Evolutionary conservation across 2,797 vertebrate species (phyloP).

Genomic region (Pipistrellus pipistrellus): DNA sequence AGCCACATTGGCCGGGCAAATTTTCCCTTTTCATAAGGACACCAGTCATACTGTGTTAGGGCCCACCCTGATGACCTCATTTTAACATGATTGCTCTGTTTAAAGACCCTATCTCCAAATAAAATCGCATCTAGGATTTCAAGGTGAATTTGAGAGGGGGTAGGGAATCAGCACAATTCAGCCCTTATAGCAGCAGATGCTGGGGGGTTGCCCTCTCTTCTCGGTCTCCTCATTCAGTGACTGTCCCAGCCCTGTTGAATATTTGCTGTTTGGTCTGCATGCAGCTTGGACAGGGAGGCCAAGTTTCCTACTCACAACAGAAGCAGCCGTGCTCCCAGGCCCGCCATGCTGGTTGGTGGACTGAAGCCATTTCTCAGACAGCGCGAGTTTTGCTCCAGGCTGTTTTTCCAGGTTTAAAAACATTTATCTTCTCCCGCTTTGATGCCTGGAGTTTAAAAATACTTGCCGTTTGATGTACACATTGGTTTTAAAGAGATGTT

Average conservation of each 20-base stretch:
- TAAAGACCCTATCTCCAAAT: neutral
- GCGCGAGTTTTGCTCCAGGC: slow-evolving; percentile 57
- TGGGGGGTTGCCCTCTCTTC: neutral
- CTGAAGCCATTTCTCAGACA: slow-evolving; percentile 52
- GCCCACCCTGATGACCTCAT: neutral
- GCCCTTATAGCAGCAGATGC: neutral
- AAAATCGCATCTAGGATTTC: neutral
- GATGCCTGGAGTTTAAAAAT: slow-evolving; percentile 61
- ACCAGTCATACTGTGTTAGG: neutral
- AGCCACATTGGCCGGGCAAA: neutral
- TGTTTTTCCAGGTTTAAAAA: slow-evolving; percentile 71
- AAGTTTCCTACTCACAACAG: neutral
- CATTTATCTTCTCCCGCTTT: slow-evolving; percentile 47
- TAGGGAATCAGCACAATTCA: neutral
- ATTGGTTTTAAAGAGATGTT: slow-evolving; percentile 63
- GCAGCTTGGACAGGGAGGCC: neutral
- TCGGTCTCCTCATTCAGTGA: neutral
- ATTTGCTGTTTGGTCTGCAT: slow-evolving; percentile 33
- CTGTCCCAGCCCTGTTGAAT: neutral
- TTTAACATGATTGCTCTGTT: slow-evolving; percentile 21
- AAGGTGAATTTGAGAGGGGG: neutral
- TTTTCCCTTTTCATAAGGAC: slow-evolving; percentile 30
- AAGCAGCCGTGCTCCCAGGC: neutral
- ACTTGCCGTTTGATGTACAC: slow-evolving; percentile 56
- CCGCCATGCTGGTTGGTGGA: neutral